Base-by-base conservation (phyloP, 1,140 invertebrate genomes). In the Brachionus angularis region DNA sequence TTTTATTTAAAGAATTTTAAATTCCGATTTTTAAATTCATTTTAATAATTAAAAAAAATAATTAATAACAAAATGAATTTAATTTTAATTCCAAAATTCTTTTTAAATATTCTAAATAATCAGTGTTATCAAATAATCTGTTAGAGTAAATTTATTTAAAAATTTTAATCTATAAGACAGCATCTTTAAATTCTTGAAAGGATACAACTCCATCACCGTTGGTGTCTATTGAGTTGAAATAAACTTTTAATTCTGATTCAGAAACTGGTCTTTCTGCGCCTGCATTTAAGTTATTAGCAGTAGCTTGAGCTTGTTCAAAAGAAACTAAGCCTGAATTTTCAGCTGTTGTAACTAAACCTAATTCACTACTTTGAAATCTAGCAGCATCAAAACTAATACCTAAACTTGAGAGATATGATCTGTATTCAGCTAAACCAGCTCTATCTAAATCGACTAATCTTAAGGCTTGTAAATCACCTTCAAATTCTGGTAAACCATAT, bases 391-490 rank as follows among this genome's bases (percentile, higher is more conserved):
- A 58, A 14, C 33, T 18, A n/a, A 58, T 34, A 23, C 53, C 53
- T 23, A 58, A 58, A 27, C 53, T 34, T 12, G 33, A 23, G 21
- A 58, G 39, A 21, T 58, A 58, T 39, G 53, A 58, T 67, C 62
- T 46, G 31, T 67, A 67, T 16, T 67, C 42, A 27, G 18, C 23
- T 42, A 67, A n/a, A 29, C 62, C 62, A 25, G 42, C 33, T 67
- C 62, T 31, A 8, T 67, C 62, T 12, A 67, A 50, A 21, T 67
- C 62, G 25, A 67, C 29, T 18, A 67, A 50, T 50, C 31, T 67
- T 29, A 67, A 50, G 18, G 62, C 62, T 31, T 67, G 29, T 3
- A 67, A 27, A 50, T 67, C 62, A 34, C 62, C 62, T 67, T 67
- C 62, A 7, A 67, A 36, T 50, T 67, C 62, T 39, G 53, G 53